phyloP scores from a whole-genome alignment of 2,797 vertebrate genomes.

The Rhabdophis nuchalis region DNA sequence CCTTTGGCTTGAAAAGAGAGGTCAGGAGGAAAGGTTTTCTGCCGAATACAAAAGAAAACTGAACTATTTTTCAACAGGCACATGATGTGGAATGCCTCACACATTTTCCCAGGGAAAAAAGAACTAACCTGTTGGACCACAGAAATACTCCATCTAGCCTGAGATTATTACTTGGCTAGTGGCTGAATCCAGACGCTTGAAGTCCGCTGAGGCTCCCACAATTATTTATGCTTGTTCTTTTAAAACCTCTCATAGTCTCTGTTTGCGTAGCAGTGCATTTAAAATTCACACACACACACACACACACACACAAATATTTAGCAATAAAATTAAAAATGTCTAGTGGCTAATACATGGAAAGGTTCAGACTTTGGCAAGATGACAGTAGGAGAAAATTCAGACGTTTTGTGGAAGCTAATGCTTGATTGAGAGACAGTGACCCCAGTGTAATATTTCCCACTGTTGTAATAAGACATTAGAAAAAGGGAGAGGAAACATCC shows the following conservation, averaged over 20 bases:
- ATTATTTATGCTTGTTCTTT: background rate
- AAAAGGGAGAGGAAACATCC: background rate
- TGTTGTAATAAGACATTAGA: background rate
- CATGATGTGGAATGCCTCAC: fast-evolving
- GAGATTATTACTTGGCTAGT: background rate
- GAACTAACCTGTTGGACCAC: background rate
- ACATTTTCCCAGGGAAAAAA: conserved; percentile 13
- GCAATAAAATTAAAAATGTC: background rate
- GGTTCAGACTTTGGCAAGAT: background rate
- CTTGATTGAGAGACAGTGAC: background rate
- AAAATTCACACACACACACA: background rate
- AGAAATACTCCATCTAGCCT: background rate
- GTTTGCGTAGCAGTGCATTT: background rate
- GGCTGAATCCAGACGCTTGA: background rate
- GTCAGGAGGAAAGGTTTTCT: conserved; percentile 49
- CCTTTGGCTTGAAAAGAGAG: conserved; percentile 40
- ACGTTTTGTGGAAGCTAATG: background rate
- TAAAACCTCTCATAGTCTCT: background rate
- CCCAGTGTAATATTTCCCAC: background rate
- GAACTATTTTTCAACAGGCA: background rate
- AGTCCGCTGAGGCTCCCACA: background rate
- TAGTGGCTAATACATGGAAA: background rate
- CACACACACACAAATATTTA: background rate
- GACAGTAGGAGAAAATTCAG: background rate
- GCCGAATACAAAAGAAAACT: background rate